Evolutionary conservation across 1,140 invertebrate genomes (phyloP), one percentile per base, ranked within the genome.

Genomic region (Mamestra configurata): DNA sequence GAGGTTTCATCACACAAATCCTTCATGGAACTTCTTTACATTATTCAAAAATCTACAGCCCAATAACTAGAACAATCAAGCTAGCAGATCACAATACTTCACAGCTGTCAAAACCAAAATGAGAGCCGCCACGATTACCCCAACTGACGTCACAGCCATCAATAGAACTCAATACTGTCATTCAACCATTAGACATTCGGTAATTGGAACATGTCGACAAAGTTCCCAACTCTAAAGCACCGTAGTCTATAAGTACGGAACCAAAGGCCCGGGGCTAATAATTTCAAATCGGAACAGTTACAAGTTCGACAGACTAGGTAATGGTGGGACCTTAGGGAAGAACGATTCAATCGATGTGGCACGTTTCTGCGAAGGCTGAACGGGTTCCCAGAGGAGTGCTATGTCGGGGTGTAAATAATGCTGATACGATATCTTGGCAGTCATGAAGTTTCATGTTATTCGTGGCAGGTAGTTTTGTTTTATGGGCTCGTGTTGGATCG

Each of bases 241-340:
- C 22, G 22, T 46, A 68, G 37, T 31, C 35, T 18, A 59, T 55
- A 73, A 75, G 71, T 71, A 81, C 8, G 31, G 43, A 81, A 43
- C 40, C 66, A 64, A 68, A 75, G 24, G 53, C 73, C 79, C 15
- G 40, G 24, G 73, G 75, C 79, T 81, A 81, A 81, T 81, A 81
- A 81, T 81, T 81, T 81, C 66, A 77, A 81, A 81, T 81, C 51
- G 66, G 27, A 77, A 77, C 79, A 77, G 73, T 81, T 81, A 77
- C 43, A 81, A 81, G 66, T 81, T 81, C 79, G 59, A 49, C 31
- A 46, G 72, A 73, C 70, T 73, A 57, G 51, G 70, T 73, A 73
- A 73, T 73, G 70, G 70, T 73, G 70, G 51, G 49, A 10, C 70
- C 51, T 37, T n/a, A 57, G 51, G 70, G 49, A 43, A 13, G 35